Conservation (phyloP, 1,140 invertebrate species). For the Callitettix versicolor region DNA sequence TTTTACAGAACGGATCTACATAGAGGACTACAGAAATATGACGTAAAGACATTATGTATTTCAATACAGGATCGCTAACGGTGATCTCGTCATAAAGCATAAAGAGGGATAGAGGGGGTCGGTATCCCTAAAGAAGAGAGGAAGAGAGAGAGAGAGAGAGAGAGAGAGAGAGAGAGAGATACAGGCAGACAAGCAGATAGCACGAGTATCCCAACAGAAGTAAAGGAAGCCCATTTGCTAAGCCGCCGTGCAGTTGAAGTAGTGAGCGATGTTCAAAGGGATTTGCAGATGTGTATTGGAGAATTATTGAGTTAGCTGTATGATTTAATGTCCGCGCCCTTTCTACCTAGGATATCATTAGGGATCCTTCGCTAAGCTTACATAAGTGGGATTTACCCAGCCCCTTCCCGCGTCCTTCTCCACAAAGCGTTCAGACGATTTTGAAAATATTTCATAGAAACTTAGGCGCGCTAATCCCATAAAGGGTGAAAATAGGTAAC, state of each 20-base stretch:
- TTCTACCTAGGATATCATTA: conserved; percentile 17
- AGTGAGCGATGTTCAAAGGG: conserved; percentile 13
- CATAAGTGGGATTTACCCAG: too few species aligned
- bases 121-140: too few species aligned
- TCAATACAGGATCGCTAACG: too few species aligned
- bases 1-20: too few species aligned
- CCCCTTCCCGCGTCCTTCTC: too few species aligned
- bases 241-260: conserved; percentile 2
- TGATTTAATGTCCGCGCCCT: conserved; percentile 17
- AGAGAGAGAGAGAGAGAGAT: background rate
- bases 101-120: background rate
- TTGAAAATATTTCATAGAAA: too few species aligned
- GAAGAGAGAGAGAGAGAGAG: background rate
- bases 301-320: conserved; percentile 19
- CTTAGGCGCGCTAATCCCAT: too few species aligned
- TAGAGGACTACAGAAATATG: too few species aligned
- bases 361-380: background rate
- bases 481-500: too few species aligned
- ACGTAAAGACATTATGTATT: too few species aligned
- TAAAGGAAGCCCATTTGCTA: conserved; percentile 11
- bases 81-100: too few species aligned
- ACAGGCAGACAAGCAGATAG: conserved; percentile 3
- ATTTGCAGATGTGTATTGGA: conserved; percentile 16
- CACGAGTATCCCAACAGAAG: background rate
- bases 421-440: too few species aligned